Conservation (phyloP, 2,113 vertebrate genomes). For the Phalacrocorax brasilianus region DNA sequence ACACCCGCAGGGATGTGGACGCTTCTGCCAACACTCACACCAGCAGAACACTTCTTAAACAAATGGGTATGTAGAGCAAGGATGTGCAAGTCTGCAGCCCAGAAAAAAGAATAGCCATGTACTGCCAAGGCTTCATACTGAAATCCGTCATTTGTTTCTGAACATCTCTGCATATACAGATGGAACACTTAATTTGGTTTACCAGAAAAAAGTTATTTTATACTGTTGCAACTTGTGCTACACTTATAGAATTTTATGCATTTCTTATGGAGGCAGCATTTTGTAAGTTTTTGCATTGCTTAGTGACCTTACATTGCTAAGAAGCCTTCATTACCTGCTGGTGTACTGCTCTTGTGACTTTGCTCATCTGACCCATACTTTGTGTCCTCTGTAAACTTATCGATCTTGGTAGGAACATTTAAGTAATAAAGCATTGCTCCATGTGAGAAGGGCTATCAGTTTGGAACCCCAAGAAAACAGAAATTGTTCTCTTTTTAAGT, state of each 20-base stretch:
- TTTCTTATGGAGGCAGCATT: not conserved
- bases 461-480: not conserved
- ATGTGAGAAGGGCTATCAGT: not conserved
- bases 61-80: fast-evolving
- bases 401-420: not conserved
- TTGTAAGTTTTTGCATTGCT: not conserved
- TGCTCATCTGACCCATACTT: not conserved
- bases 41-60: not conserved
- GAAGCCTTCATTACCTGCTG: not conserved
- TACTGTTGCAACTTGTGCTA: not conserved
- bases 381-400: not conserved
- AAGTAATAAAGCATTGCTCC: not conserved
- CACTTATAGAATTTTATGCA: not conserved
- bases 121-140: not conserved
- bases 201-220: not conserved
- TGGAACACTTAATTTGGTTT: not conserved
- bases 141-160: not conserved
- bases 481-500: not conserved
- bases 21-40: not conserved
- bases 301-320: not conserved
- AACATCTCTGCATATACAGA: not conserved
- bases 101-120: fast-evolving
- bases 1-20: fast-evolving
- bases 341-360: not conserved
- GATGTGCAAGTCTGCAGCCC: not conserved